Base-by-base conservation (phyloP, 2,113 vertebrate genomes). In the Hiodon alosoides region DNA sequence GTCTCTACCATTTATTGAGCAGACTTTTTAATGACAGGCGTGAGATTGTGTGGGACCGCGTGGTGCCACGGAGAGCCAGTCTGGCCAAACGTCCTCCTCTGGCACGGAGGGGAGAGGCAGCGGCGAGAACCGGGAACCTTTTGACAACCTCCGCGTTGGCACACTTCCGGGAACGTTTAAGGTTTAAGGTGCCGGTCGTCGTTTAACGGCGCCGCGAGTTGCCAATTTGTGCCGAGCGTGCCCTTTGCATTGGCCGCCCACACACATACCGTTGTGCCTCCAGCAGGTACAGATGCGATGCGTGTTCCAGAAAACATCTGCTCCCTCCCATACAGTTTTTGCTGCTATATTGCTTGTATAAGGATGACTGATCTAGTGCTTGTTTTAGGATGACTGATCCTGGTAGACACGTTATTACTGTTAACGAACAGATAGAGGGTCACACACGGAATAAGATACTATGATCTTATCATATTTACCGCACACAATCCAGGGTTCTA, bases 21-120 rank as follows among this genome's bases (percentile, higher is more conserved):
- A 31, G 31, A 31, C 31, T 31, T 31, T 31, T 31, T 31, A 31
- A 31, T 31, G 31, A n/a, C n/a, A 85, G 79, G 79, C 81, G 78
- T 85, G 83, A 85, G 81, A 83, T 86, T 83, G 86, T 84, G 85
- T 76, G 75, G 79, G 79, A 82, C 84, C 85, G 78, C 78, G 82
- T 66, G 31, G 31, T 31, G 46, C 31, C 31, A 31, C 31, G 31
- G 31, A 66, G 17, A 31, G 8, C 31, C 31, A 47, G 47, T 4
- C 64, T 47, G 7, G 64, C 64, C 64, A 8, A 62, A 62, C n/a
- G n/a, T 2, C 61, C 7, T 4, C 61, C 61, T 64, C 13, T n/a
- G 3, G 13, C 16, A 7, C n/a, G 5, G 2, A 7, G n/a, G 5
- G 6, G 9, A 57, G 48, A 48, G 13, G 2, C 17, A 1, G 8